Evolutionary conservation across 2,797 vertebrate genomes (phyloP).

Genomic region (Galago senegalensis): DNA sequence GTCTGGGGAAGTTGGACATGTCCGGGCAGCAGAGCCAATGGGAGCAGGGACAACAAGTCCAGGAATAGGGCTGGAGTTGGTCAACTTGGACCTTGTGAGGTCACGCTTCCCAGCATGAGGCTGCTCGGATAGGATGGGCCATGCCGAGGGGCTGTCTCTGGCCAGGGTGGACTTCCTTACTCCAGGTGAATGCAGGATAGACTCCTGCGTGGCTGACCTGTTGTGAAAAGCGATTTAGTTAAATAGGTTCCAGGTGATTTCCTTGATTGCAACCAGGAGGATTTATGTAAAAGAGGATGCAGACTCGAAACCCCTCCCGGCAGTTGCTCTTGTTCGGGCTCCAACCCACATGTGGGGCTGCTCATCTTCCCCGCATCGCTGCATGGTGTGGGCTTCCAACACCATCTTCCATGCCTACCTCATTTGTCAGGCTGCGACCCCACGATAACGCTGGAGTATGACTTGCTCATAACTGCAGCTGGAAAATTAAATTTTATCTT

Average conservation of each 20-base stretch:
- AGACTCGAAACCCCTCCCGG: not conserved
- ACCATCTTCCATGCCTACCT: not conserved
- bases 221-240: not conserved
- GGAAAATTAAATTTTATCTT: slow-evolving; percentile 87
- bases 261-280: not conserved
- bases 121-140: not conserved
- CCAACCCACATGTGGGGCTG: too few relatives aligned
- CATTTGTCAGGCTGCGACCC: slow-evolving; percentile 61
- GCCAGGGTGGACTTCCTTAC: not conserved
- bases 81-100: accelerated
- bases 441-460: slow-evolving; percentile 32
- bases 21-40: accelerated
- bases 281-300: not conserved
- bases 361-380: accelerated
- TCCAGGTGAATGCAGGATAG: not conserved
- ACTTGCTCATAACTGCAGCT: slow-evolving; percentile 65
- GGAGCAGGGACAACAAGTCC: not conserved
- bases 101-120: accelerated
- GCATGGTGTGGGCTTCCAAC: accelerated
- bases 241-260: not conserved
- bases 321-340: accelerated
- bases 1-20: accelerated
- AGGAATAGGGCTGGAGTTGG: not conserved
- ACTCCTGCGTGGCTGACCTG: not conserved
- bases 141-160: not conserved